Base-by-base conservation (phyloP, 1,140 invertebrate genomes). In the Drosophila pallidifrons region DNA sequence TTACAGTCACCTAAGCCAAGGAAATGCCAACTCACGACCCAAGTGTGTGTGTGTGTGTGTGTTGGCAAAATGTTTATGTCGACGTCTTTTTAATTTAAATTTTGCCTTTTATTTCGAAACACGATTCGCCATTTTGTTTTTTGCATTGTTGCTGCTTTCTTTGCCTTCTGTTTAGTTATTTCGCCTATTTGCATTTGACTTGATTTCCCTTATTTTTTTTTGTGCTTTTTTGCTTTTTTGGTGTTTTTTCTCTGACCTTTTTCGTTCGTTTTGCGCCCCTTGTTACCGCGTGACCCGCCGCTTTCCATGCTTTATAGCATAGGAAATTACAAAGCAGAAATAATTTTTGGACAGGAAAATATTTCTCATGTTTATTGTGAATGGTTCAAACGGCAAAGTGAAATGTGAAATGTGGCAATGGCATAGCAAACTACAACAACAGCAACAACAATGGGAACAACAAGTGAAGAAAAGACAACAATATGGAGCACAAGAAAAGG, bases 21-120 rank as follows among this genome's bases (percentile, higher is more conserved):
- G 10, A 45, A 65, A 60, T 64, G 45, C 8, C 54, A 76, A 59
- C 43, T 57, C 49, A 55, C 7, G 54, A 32, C 52, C 16, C 25
- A 7, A 58, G 57, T 51, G 28, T 61, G 20, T 64, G 28, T 67
- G 46, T 61, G 35, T 47, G 51, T 59, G 63, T 57, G 57, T 81
- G 79, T 79, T 79, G 64, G 72, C 68, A 68, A 79, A 83, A 79
- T 80, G 76, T 83, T 77, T 75, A 75, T 87, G 80, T 77, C 68
- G 72, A 88, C 77, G 83, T 87, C 80, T 88, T 87, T 88, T 88
- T 87, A 87, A 87, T 87, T 87, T 88, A 80, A 87, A 87, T 75
- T 83, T 74, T 58, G 81, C 64, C 81, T 32, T 60, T 38, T 69
- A 58, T 75, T 73, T 55, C 6, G 41, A 41, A 51, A 46, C 80